These are phyloP conservation scores for Nysson spinosus DNA, from an alignment of 2,888 invertebrate genomes.

Conservation along the genomic window DNA sequence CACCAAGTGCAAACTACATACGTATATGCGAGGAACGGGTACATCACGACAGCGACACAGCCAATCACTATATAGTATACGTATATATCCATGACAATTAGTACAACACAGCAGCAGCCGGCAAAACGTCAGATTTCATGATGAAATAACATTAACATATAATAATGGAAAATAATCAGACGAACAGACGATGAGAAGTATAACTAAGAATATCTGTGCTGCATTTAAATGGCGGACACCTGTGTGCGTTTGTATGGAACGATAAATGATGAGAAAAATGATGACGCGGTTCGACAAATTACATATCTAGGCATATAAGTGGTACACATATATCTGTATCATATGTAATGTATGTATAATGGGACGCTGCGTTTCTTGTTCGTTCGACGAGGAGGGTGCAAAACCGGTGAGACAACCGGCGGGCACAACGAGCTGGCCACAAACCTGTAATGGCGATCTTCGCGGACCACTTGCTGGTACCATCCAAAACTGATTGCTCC, in stretches of 20 bases:
- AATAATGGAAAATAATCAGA: slow-evolving; percentile 10
- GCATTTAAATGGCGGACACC: too few relatives aligned
- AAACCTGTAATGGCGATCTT: slow-evolving; percentile 99
- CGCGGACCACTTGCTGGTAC: slow-evolving; percentile 99
- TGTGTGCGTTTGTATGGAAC: not conserved
- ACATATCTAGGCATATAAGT: slow-evolving; percentile 7
- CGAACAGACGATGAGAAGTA: not conserved
- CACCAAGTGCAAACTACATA: slow-evolving; percentile 9
- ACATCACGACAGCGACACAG: slow-evolving; percentile 37
- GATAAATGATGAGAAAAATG: not conserved
- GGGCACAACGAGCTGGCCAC: slow-evolving; percentile 63
- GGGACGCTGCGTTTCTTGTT: slow-evolving; percentile 46
- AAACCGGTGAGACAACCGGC: slow-evolving; percentile 42
- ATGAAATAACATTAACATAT: slow-evolving; percentile 34
- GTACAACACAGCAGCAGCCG: slow-evolving; percentile 58
- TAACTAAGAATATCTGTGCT: not conserved
- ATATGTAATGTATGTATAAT: slow-evolving; percentile 27
- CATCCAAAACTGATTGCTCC: slow-evolving; percentile 99
- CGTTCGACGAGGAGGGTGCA: slow-evolving; percentile 39
- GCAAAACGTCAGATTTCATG: slow-evolving; percentile 43
- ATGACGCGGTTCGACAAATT: slow-evolving; percentile 6
- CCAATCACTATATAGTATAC: slow-evolving; percentile 37
- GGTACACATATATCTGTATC: slow-evolving; percentile 1
- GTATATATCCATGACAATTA: slow-evolving; percentile 38
- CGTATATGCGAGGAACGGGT: slow-evolving; percentile 41